phyloP scores from a whole-genome alignment of 2,113 vertebrate species.

The Eclectus roratus region DNA sequence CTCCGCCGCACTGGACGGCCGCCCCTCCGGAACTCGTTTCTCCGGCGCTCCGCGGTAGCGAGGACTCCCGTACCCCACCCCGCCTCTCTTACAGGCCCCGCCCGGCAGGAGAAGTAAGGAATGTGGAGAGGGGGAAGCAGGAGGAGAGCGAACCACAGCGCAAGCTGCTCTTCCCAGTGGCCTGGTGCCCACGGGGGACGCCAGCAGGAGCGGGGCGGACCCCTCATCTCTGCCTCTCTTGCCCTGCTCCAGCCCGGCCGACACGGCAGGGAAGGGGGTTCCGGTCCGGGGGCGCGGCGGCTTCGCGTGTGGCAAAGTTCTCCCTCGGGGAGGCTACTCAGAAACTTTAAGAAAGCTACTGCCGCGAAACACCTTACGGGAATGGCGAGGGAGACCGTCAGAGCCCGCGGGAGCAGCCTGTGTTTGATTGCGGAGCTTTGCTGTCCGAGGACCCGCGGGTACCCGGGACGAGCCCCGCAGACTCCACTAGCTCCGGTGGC shows the following conservation, averaged over 20 bases:
- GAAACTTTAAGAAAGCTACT: background rate
- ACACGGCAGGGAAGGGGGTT: background rate
- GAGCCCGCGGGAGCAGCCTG: background rate
- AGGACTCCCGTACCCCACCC: background rate
- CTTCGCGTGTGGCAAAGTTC: background rate
- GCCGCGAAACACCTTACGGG: background rate
- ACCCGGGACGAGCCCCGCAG: background rate
- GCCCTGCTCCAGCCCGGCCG: background rate
- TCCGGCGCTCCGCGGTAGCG: background rate
- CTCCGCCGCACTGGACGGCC: conserved; percentile 46
- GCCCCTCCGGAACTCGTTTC: conserved; percentile 81
- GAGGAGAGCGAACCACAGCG: background rate
- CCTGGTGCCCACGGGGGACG: background rate
- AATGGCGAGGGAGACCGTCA: background rate
- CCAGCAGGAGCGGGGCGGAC: accelerated
- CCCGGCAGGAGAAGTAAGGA: background rate
- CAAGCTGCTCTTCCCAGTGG: background rate
- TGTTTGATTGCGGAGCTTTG: background rate
- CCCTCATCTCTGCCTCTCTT: background rate
- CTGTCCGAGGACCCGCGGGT: background rate
- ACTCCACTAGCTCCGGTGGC: background rate
- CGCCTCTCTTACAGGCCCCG: background rate
- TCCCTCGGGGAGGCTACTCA: background rate
- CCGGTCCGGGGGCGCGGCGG: too few species aligned
- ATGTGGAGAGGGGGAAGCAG: too few species aligned